Evolutionary conservation across 2,797 vertebrate genomes (phyloP).

Genomic region (Peromyscus melanophrys): DNA sequence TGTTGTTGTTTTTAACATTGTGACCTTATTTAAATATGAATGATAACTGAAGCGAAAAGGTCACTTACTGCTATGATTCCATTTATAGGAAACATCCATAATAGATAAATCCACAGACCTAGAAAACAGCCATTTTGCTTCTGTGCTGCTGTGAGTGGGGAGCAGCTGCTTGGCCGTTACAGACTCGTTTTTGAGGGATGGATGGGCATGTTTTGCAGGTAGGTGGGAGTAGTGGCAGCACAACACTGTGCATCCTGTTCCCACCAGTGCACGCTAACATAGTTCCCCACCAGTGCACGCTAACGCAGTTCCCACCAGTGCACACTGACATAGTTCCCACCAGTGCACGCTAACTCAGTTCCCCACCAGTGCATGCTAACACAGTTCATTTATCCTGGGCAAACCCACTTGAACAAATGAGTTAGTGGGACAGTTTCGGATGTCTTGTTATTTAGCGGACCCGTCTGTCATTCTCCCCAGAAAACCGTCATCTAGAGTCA

Average conservation of each 20-base stretch:
- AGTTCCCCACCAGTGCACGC: no score
- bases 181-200: not conserved
- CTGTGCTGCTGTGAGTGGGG: accelerated
- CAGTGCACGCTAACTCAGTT: no score
- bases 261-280: no score
- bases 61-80: not conserved
- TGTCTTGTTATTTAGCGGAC: not conserved
- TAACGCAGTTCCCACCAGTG: no score
- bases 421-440: not conserved
- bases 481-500: not conserved
- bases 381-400: not conserved
- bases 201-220: not conserved
- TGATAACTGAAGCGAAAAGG: not conserved
- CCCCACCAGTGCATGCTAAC: not conserved
- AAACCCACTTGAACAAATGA: not conserved
- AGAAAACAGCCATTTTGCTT: not conserved
- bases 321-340: no score
- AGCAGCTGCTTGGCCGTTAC: not conserved
- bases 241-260: accelerated
- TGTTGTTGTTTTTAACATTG: not conserved
- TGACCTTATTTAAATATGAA: not conserved
- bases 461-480: not conserved
- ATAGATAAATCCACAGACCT: not conserved
- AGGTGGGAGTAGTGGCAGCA: not conserved
- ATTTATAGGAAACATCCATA: not conserved